These are phyloP conservation scores for Eristalis arbustorum DNA, from an alignment of 2,888 invertebrate species.

Conservation along the genomic window DNA sequence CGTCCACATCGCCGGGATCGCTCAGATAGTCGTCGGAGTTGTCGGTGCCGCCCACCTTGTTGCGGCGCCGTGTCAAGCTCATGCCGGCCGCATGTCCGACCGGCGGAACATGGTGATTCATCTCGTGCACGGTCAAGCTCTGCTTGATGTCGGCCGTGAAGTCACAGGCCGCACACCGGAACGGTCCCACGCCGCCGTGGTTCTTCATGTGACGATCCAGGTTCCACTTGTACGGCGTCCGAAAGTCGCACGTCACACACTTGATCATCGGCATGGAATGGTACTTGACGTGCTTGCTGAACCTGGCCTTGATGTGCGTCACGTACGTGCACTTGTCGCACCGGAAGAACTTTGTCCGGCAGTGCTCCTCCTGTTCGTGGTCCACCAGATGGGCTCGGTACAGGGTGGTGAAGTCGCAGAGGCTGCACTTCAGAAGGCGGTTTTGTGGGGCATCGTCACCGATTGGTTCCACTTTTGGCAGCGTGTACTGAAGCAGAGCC, in stretches of 20 bases:
- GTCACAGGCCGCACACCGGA: constrained; percentile 92
- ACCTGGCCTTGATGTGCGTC: constrained; percentile 93
- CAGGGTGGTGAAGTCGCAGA: constrained; percentile 86
- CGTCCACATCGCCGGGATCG: constrained; percentile 78
- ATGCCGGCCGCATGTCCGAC: constrained; percentile 84
- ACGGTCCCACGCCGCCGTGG: constrained; percentile 92
- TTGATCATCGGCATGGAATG: constrained; percentile 97
- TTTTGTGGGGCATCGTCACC: constrained; percentile 76
- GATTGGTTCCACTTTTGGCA: constrained; percentile 54
- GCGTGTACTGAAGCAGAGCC: constrained; percentile 38
- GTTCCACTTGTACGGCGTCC: constrained; percentile 96
- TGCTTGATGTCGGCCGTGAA: constrained; percentile 96
- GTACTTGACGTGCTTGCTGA: constrained; percentile 95
- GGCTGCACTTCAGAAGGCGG: constrained; percentile 82
- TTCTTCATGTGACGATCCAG: constrained; percentile 96
- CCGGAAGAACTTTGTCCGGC: constrained; percentile 89
- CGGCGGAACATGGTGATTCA: constrained; percentile 93
- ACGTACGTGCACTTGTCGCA: constrained; percentile 95
- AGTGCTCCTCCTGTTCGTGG: constrained; percentile 89
- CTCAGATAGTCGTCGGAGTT: constrained; percentile 78
- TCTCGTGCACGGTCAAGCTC: constrained; percentile 94
- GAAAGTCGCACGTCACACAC: constrained; percentile 95
- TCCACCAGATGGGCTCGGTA: constrained; percentile 84
- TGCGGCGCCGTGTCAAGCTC: constrained; percentile 84
- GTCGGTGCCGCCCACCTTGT: constrained; percentile 87